Percentiles rank a stretch among this genome's conserved stretches.
Conservation (phyloP, 2,888 invertebrate genomes). For the Sinhomidia bicolor region DNA sequence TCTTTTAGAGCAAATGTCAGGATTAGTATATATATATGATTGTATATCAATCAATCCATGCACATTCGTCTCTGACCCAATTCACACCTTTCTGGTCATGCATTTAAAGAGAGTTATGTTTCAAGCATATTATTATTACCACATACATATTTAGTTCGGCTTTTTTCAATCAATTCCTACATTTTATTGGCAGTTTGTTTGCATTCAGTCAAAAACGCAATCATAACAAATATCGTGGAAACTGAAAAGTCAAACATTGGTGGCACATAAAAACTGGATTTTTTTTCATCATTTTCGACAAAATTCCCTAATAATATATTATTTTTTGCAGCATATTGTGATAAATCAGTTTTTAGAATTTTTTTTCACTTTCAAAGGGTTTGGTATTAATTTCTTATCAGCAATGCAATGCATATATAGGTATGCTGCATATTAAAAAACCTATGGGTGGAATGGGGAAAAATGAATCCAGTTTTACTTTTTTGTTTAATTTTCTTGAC, state of each 20-base stretch:
- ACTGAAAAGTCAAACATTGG: not conserved
- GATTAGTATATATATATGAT: not conserved
- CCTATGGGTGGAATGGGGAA: not conserved
- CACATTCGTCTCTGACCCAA: slow-evolving; percentile 68
- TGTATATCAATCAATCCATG: slow-evolving; percentile 17
- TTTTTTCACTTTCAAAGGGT: not conserved
- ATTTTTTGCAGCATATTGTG: not conserved
- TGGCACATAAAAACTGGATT: not conserved
- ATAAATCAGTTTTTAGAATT: not conserved
- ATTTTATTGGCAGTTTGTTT: slow-evolving; percentile 10
- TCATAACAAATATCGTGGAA: not conserved
- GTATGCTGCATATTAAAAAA: not conserved
- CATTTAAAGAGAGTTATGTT: not conserved
- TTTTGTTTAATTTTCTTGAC: slow-evolving; percentile 57
- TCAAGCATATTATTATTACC: not conserved
- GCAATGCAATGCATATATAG: not conserved
- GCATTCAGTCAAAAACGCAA: slow-evolving; percentile 2
- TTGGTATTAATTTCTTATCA: not conserved
- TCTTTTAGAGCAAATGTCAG: not conserved
- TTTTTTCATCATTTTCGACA: not conserved
- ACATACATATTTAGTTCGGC: slow-evolving; percentile 29
- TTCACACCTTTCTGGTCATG: slow-evolving; percentile 49
- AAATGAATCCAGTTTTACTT: not conserved
- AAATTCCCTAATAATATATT: not conserved
- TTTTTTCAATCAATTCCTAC: not conserved